Percentiles rank a stretch among this genome's conserved stretches.
These are phyloP conservation scores for Apis cerana DNA, from an alignment of 1,140 invertebrate genomes.

Conservation along the genomic window DNA sequence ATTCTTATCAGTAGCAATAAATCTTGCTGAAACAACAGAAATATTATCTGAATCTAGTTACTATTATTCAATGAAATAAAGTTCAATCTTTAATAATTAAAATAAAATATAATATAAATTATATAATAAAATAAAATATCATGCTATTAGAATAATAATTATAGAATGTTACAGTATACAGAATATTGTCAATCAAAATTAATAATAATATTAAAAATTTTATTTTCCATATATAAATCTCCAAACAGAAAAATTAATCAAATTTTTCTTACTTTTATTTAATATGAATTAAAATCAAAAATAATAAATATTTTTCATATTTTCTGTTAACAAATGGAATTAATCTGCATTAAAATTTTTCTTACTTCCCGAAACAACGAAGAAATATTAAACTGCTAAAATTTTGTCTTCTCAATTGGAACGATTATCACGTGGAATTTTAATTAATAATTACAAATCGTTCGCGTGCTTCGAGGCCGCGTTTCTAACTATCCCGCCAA, in stretches of 20 bases:
- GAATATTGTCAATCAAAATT: too few species aligned
- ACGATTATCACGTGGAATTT: slow-evolving; percentile 5
- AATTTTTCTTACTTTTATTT: too few species aligned
- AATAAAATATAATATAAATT: too few species aligned
- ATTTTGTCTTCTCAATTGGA: slow-evolving; percentile 1
- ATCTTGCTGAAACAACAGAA: slow-evolving; percentile 41
- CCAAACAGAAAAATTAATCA: too few species aligned
- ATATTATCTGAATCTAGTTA: slow-evolving; percentile 37
- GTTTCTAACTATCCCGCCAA: slow-evolving; percentile 13
- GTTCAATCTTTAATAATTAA: too few species aligned
- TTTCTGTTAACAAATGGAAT: background rate
- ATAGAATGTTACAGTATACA: too few species aligned
- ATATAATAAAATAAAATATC: too few species aligned
- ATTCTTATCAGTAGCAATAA: slow-evolving; percentile 55
- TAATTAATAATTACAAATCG: slow-evolving; percentile 19
- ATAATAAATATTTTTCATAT: background rate
- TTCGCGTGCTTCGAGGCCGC: background rate
- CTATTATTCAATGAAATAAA: background rate
- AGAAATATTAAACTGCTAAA: background rate
- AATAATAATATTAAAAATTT: too few species aligned
- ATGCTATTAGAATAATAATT: too few species aligned
- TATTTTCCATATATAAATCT: too few species aligned
- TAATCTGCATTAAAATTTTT: slow-evolving; percentile 7
- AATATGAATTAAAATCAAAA: too few species aligned
- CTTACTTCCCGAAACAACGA: background rate